Evolutionary conservation across 2,888 invertebrate genomes (phyloP), one percentile per base, ranked within the genome.

Genomic region (Junonia oenone): DNA sequence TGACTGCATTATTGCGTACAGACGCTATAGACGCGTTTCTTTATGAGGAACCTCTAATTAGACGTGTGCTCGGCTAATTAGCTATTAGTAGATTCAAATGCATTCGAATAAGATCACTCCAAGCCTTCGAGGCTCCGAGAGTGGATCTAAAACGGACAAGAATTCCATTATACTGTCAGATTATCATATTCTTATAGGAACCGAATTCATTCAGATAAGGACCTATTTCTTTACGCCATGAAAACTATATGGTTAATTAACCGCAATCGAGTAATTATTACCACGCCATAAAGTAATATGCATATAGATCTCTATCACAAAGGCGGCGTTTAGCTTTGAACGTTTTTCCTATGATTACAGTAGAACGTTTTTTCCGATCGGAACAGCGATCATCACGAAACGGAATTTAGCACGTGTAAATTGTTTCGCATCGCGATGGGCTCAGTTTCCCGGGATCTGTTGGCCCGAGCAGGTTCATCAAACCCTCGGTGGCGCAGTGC

Each of bases 271-370:
- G 37, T 50, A 53, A 47, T 55, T 45, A 29, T 35, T 50, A 31
- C 35, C 45, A 27, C 29, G 19, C 29, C 45, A 55, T 55, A 45
- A 43, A 33, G 19, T 53, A 47, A 55, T 46, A 50, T 55, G 55
- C 55, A 55, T 45, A 26, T 29, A 50, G 37, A 37, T 38, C 29
- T 45, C 9, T 37, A 49, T 45, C 45, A 45, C 19, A 14, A 14
- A 8, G 29, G 29, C 45, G 50, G 37, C 22, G 17, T 27, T 35
- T n/a, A 40, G 47, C 55, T 55, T 50, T 37, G 14, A 35, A 48
- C 35, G 15, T 17, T 33, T 45, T 46, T 55, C 35, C 45, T 2
- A 2, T n/a, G 6, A 3, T 17, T 26, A 2, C 8, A 11, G 6
- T 35, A 4, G 37, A 29, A 38, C 6, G 6, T 46, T 46, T 33